Conservation (phyloP, 2,888 invertebrate species). For the Drosophila meridionalis region DNA sequence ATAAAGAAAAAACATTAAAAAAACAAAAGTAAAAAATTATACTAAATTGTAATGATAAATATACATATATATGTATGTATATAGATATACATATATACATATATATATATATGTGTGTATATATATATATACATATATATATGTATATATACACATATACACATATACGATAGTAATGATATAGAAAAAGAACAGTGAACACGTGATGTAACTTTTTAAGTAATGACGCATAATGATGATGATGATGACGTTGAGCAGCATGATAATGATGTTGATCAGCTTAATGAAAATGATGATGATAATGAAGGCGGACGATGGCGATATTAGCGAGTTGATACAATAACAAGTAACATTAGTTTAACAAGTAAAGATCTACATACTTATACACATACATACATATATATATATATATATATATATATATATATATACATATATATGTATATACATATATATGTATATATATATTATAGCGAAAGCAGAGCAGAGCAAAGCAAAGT, state of each 20-base stretch:
- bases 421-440: neutral
- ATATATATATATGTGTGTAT: slow-evolving; percentile 23
- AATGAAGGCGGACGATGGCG: slow-evolving; percentile 40
- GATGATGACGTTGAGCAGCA: slow-evolving; percentile 24
- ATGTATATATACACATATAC: slow-evolving; percentile 7
- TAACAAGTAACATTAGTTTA: slow-evolving; percentile 54
- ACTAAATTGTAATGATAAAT: slow-evolving; percentile 61
- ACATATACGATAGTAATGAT: slow-evolving; percentile 67
- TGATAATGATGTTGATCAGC: slow-evolving; percentile 38
- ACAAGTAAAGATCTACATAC: slow-evolving; percentile 34
- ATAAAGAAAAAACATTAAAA: slow-evolving; percentile 7
- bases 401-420: slow-evolving; percentile 2
- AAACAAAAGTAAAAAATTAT: slow-evolving; percentile 53
- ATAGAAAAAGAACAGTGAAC: slow-evolving; percentile 80
- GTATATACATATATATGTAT: slow-evolving; percentile 8
- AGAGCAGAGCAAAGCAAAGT: slow-evolving; percentile 67
- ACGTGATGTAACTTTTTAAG: slow-evolving; percentile 81
- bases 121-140: neutral
- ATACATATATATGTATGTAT: neutral
- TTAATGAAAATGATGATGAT: slow-evolving; percentile 37
- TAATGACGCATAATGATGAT: slow-evolving; percentile 43
- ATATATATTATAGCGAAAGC: slow-evolving; percentile 15
- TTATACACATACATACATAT: slow-evolving; percentile 6
- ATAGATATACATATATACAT: neutral
- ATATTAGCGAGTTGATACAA: slow-evolving; percentile 61